phyloP scores from a whole-genome alignment of 92 coral and sea anemone species.

The Parazoanthus darwini region DNA sequence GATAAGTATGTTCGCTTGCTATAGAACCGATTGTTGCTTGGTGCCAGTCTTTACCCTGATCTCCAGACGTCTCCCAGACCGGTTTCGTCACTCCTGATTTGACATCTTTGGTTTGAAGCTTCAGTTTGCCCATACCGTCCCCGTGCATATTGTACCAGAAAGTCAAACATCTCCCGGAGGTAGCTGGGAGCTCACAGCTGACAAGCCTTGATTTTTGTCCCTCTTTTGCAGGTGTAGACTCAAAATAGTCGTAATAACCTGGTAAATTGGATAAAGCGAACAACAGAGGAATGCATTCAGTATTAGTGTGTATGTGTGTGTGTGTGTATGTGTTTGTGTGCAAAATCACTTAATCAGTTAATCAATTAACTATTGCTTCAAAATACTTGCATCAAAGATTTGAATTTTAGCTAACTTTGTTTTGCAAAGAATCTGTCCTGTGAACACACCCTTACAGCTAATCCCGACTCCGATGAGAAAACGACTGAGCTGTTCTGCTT shows the following conservation, averaged over 20 bases:
- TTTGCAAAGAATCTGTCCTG: too few relatives aligned
- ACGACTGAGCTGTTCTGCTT: too few relatives aligned
- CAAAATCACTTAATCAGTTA: too few relatives aligned
- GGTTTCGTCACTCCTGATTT: background rate
- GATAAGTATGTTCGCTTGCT: background rate
- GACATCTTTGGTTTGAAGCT: background rate
- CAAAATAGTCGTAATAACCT: slow-evolving; percentile 17
- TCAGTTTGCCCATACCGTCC: slow-evolving; percentile 23
- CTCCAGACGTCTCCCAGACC: slow-evolving; percentile 29
- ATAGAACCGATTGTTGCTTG: slow-evolving; percentile 20
- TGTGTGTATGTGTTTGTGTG: too few relatives aligned
- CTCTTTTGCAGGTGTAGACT: slow-evolving; percentile 16
- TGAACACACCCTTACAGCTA: too few relatives aligned
- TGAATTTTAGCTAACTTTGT: too few relatives aligned
- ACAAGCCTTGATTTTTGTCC: slow-evolving; percentile 12
- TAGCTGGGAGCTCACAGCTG: slow-evolving; percentile 31
- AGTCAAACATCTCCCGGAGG: slow-evolving; percentile 7
- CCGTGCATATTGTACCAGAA: slow-evolving; percentile 38
- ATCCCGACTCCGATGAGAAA: too few relatives aligned
- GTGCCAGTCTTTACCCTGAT: slow-evolving; percentile 16
- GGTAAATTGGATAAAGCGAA: background rate
- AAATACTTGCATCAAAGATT: too few relatives aligned
- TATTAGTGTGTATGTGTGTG: background rate
- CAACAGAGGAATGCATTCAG: background rate
- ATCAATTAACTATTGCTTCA: too few relatives aligned